Evolutionary conservation across 2,113 vertebrate species (phyloP).

Genomic region (Neotoma lepida): DNA sequence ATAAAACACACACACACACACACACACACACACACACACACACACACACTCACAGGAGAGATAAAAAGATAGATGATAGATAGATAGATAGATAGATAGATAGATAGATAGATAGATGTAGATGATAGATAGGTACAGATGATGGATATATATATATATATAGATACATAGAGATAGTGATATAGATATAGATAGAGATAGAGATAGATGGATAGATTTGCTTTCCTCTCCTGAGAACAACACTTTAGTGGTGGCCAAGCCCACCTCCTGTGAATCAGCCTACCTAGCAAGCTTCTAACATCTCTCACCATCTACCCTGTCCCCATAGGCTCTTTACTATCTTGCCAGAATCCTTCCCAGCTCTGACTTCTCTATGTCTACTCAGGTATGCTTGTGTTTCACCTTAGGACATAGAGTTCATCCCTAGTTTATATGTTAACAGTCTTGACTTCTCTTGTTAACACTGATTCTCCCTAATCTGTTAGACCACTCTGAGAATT

Average conservation of each 20-base stretch:
- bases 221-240: too few species aligned
- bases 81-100: background rate
- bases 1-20: background rate
- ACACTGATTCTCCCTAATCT: background rate
- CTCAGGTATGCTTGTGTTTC: background rate
- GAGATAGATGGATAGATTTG: background rate
- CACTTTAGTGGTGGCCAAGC: background rate
- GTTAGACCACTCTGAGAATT: background rate
- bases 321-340: background rate
- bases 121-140: background rate
- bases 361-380: background rate
- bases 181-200: background rate
- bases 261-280: background rate
- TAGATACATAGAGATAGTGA: background rate
- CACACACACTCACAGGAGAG: background rate
- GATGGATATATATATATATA: background rate
- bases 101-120: background rate
- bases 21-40: too few species aligned
- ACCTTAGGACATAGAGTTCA: background rate
- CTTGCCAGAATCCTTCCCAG: background rate
- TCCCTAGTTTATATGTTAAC: background rate
- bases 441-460: conserved; percentile 7
- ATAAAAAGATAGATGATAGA: background rate
- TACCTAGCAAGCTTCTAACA: background rate
- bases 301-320: background rate